Evolutionary conservation across 2,888 invertebrate species (phyloP).

Genomic region (Chorisops tibialis): DNA sequence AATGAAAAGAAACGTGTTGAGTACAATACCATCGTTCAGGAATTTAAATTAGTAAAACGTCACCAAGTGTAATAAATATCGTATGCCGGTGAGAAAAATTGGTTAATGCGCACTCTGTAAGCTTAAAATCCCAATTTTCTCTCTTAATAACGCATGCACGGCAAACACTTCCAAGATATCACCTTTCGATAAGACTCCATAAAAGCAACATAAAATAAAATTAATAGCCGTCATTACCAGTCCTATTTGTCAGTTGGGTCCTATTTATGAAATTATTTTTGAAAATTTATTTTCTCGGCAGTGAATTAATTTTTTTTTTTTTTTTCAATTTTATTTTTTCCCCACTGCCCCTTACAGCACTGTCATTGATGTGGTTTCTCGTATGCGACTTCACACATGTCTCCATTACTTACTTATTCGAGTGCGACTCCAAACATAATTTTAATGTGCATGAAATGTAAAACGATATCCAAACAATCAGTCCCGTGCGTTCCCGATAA

Average conservation of each 20-base stretch:
- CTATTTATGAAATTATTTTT: conserved; percentile 24
- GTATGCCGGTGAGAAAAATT: too few species aligned
- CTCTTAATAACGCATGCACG: conserved; percentile 19
- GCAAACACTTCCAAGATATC: conserved; percentile 11
- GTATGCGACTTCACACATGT: conserved; percentile 17
- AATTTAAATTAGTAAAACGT: too few species aligned
- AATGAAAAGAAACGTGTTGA: too few species aligned
- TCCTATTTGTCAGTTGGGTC: conserved; percentile 25
- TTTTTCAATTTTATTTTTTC: too few species aligned
- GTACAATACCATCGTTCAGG: too few species aligned
- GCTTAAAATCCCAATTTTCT: not conserved
- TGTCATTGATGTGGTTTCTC: too few species aligned
- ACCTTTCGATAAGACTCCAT: conserved; percentile 13
- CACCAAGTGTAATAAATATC: too few species aligned
- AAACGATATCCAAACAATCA: conserved; percentile 33
- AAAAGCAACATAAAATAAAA: conserved; percentile 25
- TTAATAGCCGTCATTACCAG: conserved; percentile 32
- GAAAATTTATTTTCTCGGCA: conserved; percentile 2
- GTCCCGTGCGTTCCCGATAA: conserved; percentile 28
- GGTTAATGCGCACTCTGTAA: too few species aligned
- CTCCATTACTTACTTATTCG: conserved; percentile 19
- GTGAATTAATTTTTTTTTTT: not conserved
- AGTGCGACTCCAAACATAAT: conserved; percentile 18
- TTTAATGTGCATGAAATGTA: conserved; percentile 32
- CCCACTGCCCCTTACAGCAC: too few species aligned